phyloP scores from a whole-genome alignment of 2,888 invertebrate genomes.

The Tridacna crocea region DNA sequence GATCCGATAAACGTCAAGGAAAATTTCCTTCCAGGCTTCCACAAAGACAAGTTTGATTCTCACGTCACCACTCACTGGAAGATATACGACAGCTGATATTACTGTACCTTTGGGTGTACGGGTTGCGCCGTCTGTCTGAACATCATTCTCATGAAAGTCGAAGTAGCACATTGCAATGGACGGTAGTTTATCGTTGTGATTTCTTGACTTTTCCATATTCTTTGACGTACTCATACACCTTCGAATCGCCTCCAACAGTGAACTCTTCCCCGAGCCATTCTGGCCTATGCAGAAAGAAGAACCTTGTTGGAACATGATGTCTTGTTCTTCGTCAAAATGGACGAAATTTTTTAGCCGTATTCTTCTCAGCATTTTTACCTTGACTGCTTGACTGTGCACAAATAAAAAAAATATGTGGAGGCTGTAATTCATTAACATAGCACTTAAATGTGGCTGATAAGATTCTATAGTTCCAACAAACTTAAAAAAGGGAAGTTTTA shows the following conservation, averaged over 20 bases:
- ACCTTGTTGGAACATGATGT: not conserved
- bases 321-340: slow-evolving; percentile 12
- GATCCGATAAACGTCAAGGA: not conserved
- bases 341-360: slow-evolving; percentile 21
- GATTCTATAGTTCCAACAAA: not conserved
- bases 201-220: slow-evolving; percentile 5
- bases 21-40: not conserved
- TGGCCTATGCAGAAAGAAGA: slow-evolving; percentile 15
- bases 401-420: not conserved
- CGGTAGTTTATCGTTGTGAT: not conserved
- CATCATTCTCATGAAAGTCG: not conserved
- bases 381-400: not conserved
- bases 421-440: not conserved
- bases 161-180: slow-evolving; percentile 16
- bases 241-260: slow-evolving; percentile 10
- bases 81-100: not conserved
- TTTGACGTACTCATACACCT: slow-evolving; percentile 26
- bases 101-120: not conserved
- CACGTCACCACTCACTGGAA: not conserved
- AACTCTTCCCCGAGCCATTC: slow-evolving; percentile 14
- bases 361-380: slow-evolving; percentile 2
- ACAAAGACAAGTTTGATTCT: not conserved
- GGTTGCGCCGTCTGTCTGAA: not conserved
- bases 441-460: not conserved
- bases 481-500: not conserved